Evolutionary conservation across 2,113 vertebrate species (phyloP).

Genomic region (Eubucco bourcierii): DNA sequence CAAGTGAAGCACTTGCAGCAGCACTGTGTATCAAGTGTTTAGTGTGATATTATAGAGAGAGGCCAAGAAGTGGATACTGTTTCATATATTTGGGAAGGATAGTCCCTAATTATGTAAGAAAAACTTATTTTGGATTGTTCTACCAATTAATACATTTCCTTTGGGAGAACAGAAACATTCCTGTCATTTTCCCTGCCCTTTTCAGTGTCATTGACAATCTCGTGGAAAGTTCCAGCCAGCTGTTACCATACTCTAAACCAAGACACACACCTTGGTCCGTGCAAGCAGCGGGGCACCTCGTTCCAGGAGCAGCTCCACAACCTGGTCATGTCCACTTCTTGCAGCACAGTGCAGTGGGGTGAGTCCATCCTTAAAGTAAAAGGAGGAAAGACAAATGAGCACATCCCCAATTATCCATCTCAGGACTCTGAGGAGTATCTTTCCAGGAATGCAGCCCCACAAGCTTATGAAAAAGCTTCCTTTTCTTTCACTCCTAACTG

Average conservation of each 20-base stretch:
- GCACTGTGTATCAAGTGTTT: neutral
- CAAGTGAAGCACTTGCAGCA: neutral
- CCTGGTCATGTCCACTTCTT: slow-evolving; percentile 91
- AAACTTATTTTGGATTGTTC: neutral
- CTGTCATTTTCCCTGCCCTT: neutral
- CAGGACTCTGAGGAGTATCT: neutral
- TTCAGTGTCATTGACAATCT: neutral
- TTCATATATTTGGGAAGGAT: neutral
- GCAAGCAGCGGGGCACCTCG: slow-evolving; percentile 92
- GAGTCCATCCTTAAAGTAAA: slow-evolving; percentile 86
- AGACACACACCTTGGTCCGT: slow-evolving; percentile 88
- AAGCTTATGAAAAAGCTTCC: neutral
- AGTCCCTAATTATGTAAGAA: neutral
- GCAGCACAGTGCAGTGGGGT: slow-evolving; percentile 97
- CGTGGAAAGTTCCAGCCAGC: neutral
- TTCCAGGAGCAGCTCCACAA: slow-evolving; percentile 94
- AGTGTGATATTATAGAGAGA: neutral
- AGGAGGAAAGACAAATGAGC: neutral
- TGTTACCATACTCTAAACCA: neutral
- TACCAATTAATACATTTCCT: neutral
- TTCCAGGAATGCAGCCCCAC: neutral
- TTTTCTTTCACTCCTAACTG: neutral
- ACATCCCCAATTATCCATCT: neutral
- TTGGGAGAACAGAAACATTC: neutral
- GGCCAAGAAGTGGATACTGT: neutral